Evolutionary conservation across 2,797 vertebrate species (phyloP).

Genomic region (Phalloptychus januarius): DNA sequence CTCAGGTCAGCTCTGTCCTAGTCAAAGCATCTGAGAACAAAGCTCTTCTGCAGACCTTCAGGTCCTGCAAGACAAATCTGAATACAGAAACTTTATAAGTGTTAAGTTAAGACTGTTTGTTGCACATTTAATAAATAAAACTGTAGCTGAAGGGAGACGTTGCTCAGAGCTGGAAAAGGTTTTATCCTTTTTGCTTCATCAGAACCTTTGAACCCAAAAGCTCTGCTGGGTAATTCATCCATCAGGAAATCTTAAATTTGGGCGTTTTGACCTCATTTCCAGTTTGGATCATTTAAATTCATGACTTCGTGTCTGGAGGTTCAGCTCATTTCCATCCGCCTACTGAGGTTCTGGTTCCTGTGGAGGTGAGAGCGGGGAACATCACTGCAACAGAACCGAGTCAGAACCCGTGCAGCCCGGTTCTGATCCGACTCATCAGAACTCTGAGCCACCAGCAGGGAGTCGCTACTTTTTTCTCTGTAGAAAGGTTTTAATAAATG

Average conservation of each 20-base stretch:
- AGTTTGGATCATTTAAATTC: constrained; percentile 11
- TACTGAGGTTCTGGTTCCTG: constrained; percentile 40
- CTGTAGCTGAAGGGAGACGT: neutral
- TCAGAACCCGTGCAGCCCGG: constrained; percentile 41
- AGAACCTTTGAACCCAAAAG: neutral
- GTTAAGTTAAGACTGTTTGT: no score
- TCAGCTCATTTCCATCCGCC: constrained; percentile 31
- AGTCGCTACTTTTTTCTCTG: neutral
- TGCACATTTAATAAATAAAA: neutral
- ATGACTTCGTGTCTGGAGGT: constrained; percentile 21
- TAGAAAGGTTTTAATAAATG: neutral
- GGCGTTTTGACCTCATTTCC: neutral
- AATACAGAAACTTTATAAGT: no score
- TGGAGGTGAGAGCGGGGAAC: constrained; percentile 26
- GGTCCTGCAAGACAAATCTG: neutral
- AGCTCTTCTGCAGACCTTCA: neutral
- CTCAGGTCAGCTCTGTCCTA: neutral
- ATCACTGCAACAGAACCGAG: constrained; percentile 28
- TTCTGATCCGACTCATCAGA: constrained; percentile 11
- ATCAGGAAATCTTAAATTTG: neutral
- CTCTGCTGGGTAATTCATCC: neutral
- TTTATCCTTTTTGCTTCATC: neutral
- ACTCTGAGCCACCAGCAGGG: constrained; percentile 53
- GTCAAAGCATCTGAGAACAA: neutral
- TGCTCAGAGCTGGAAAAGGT: neutral